A percentile compares a stretch with the other conserved stretches of the same genome.
Conservation (phyloP, 2,888 invertebrate genomes). For the Lochmaea crataegi region DNA sequence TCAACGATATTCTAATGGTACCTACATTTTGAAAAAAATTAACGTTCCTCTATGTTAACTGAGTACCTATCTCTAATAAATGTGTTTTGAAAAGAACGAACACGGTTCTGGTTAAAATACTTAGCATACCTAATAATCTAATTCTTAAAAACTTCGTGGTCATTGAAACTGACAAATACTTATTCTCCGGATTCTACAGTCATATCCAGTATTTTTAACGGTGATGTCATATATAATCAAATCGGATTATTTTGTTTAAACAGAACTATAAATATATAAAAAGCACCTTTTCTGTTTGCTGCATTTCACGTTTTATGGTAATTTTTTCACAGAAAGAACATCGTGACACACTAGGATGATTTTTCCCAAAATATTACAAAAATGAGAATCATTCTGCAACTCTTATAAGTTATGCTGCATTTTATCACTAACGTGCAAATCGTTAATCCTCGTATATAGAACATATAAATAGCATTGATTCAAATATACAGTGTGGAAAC, state of each 20-base stretch:
- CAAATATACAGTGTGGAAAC: too few species aligned
- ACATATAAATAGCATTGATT: too few species aligned
- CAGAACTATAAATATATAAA: background rate
- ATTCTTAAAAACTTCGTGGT: slow-evolving; percentile 10
- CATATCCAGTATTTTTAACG: slow-evolving; percentile 14
- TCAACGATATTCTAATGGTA: too few species aligned
- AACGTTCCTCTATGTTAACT: too few species aligned
- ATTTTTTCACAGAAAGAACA: background rate
- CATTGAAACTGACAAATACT: background rate
- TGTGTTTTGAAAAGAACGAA: background rate
- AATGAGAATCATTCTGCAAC: too few species aligned
- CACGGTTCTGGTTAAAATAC: background rate
- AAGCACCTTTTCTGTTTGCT: background rate
- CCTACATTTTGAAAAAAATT: too few species aligned
- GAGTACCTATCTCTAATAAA: background rate
- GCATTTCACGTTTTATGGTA: slow-evolving; percentile 5
- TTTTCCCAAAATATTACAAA: too few species aligned
- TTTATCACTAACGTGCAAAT: too few species aligned
- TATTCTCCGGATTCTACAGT: background rate
- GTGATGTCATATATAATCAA: slow-evolving; percentile 15
- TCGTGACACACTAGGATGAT: background rate
- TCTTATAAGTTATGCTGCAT: too few species aligned
- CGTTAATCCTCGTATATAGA: too few species aligned
- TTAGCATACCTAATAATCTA: background rate
- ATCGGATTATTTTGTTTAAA: slow-evolving; percentile 12